phyloP scores from a whole-genome alignment of 2,888 invertebrate genomes.

The Clivina fossor region DNA sequence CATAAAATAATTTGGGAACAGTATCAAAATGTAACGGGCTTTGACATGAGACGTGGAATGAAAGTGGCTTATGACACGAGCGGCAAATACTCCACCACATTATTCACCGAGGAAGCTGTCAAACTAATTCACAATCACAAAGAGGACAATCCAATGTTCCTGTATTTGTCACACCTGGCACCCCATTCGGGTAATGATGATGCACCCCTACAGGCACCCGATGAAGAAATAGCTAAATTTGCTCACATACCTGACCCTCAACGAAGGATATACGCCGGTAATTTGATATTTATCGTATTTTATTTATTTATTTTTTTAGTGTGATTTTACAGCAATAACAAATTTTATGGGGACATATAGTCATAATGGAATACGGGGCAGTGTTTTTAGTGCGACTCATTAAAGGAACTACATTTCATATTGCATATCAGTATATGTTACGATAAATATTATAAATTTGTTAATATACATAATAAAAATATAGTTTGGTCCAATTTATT shows the following conservation, averaged over 20 bases:
- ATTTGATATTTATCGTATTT: too few species aligned
- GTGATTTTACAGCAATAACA: too few species aligned
- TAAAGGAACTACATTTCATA: too few species aligned
- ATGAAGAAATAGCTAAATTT: constrained; percentile 68
- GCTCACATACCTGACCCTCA: constrained; percentile 66
- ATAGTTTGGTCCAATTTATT: too few species aligned
- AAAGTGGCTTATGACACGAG: constrained; percentile 56
- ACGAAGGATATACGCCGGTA: constrained; percentile 70
- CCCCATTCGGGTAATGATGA: constrained; percentile 67
- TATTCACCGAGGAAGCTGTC: constrained; percentile 69
- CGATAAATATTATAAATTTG: too few species aligned
- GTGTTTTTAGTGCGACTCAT: too few species aligned
- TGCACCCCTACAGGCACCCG: constrained; percentile 71
- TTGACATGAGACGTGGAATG: constrained; percentile 65
- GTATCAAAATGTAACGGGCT: constrained; percentile 54
- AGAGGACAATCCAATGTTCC: constrained; percentile 60
- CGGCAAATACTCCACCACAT: constrained; percentile 65
- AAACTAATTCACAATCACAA: constrained; percentile 61
- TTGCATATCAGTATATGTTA: too few species aligned
- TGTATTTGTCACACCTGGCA: constrained; percentile 70
- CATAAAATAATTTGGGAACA: constrained; percentile 41
- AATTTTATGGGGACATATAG: too few species aligned
- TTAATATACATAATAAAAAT: too few species aligned
- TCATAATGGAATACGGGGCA: too few species aligned
- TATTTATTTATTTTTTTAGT: too few species aligned